Percentiles rank a stretch among this genome's conserved stretches.
Conservation (phyloP, 2,797 vertebrate genomes). For the Acrossocheilus wenchowensis region DNA sequence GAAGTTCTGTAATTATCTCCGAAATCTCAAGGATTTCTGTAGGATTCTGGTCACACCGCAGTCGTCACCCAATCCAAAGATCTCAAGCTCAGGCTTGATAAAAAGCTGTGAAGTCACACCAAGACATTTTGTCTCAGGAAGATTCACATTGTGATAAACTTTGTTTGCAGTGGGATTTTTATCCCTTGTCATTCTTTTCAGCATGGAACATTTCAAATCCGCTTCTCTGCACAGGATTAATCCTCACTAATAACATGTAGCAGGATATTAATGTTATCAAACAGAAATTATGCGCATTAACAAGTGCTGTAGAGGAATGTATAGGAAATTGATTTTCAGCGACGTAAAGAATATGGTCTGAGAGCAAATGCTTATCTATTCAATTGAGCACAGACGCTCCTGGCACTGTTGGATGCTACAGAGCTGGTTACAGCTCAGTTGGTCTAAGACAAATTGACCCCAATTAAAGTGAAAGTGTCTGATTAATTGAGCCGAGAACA, state of each 20-base stretch:
- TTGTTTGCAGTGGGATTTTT: constrained; percentile 24
- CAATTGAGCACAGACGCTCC: neutral
- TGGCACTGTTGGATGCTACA: neutral
- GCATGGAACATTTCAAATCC: constrained; percentile 9
- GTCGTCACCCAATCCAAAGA: neutral
- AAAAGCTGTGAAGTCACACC: constrained; percentile 25
- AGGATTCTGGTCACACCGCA: neutral
- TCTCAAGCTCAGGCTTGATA: constrained; percentile 9
- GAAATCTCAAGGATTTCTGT: constrained; percentile 6
- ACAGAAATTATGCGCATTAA: constrained; percentile 50
- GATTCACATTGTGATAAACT: neutral
- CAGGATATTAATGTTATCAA: constrained; percentile 52
- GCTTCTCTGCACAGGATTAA: constrained; percentile 41
- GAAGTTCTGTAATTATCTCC: constrained; percentile 34
- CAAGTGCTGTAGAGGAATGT: constrained; percentile 27
- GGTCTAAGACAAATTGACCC: constrained; percentile 64
- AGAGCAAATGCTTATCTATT: constrained; percentile 36
- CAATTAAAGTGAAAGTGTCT: constrained; percentile 72
- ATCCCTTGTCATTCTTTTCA: constrained; percentile 20
- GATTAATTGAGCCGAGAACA: constrained; percentile 70
- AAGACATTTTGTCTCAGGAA: constrained; percentile 6
- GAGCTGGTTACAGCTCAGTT: constrained; percentile 31
- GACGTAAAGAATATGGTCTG: constrained; percentile 25
- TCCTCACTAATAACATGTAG: constrained; percentile 41
- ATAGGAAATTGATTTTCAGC: constrained; percentile 53